A percentile compares a stretch with the other conserved stretches of the same genome.
Conservation (phyloP, 2,888 invertebrate species). For the Tiliacea citrago region DNA sequence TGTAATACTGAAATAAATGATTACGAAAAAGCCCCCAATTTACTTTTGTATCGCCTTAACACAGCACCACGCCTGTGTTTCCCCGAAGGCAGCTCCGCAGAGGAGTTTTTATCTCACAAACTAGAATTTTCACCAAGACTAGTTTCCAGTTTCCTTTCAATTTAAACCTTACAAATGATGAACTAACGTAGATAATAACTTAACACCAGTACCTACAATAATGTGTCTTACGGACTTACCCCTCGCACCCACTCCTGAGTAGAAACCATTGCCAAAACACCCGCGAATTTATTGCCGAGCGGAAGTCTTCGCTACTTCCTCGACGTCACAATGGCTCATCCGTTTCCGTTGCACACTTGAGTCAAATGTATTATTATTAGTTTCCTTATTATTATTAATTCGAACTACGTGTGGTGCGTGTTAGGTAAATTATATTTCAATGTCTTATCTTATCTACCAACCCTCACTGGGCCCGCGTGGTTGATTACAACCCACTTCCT, state of each 20-base stretch:
- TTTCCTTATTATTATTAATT: slow-evolving; percentile 71
- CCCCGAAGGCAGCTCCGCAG: too few species aligned
- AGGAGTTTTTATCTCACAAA: background rate
- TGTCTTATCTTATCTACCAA: background rate
- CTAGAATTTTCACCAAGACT: background rate
- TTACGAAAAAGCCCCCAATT: too few species aligned
- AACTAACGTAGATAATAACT: slow-evolving; percentile 16
- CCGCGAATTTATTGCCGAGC: slow-evolving; percentile 80
- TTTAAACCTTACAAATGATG: background rate
- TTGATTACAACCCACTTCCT: too few species aligned
- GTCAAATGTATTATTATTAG: slow-evolving; percentile 81
- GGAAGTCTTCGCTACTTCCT: slow-evolving; percentile 89
- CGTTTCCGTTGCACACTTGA: slow-evolving; percentile 86
- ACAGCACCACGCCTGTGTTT: background rate
- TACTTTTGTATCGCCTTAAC: too few species aligned
- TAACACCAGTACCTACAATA: slow-evolving; percentile 18
- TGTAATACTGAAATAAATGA: too few species aligned
- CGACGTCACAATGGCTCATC: slow-evolving; percentile 86
- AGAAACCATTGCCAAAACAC: slow-evolving; percentile 80
- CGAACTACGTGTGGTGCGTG: slow-evolving; percentile 10
- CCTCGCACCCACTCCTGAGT: slow-evolving; percentile 56
- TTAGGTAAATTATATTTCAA: background rate
- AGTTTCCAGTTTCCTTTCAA: background rate
- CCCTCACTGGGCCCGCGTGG: too few species aligned
- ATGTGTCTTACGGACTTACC: slow-evolving; percentile 49